Conservation (phyloP, 1,140 invertebrate species). For the Andricus grossulariae region DNA sequence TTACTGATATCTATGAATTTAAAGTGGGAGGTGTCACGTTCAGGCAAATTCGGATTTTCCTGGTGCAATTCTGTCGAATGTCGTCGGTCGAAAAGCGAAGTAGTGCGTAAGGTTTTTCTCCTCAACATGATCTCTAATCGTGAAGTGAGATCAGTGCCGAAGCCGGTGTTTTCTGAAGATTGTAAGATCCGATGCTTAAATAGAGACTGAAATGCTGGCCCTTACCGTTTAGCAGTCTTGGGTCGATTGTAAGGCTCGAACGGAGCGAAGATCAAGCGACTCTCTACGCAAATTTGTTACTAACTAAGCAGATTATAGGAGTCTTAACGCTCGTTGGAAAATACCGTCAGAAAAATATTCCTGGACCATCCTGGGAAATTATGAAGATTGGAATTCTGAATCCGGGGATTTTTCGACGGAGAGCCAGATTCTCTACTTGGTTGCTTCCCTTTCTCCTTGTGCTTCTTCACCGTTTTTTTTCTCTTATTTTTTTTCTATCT, state of each 20-base stretch:
- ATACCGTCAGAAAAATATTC: conserved; percentile 3
- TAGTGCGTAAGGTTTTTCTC: conserved; percentile 7
- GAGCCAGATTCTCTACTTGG: background rate
- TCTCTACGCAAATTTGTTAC: conserved; percentile 66
- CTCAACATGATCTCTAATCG: conserved; percentile 17
- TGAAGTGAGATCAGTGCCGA: background rate
- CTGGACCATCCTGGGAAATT: conserved; percentile 12
- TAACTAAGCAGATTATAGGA: conserved; percentile 59
- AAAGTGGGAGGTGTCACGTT: too few species aligned
- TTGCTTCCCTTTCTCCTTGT: conserved; percentile 25
- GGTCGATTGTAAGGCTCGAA: conserved; percentile 66
- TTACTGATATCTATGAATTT: too few species aligned
- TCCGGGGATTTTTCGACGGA: conserved; percentile 9
- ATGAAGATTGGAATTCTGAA: background rate
- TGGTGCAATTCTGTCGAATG: background rate
- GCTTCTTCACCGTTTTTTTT: conserved; percentile 38
- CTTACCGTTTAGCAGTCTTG: conserved; percentile 52
- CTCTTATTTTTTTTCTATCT: conserved; percentile 35
- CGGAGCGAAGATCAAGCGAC: conserved; percentile 56
- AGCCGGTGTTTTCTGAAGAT: background rate
- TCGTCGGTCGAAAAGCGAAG: conserved; percentile 7
- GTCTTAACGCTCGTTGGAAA: conserved; percentile 31
- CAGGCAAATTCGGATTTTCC: background rate
- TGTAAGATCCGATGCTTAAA: conserved; percentile 12
- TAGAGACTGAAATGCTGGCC: conserved; percentile 43